Evolutionary conservation across 2,797 vertebrate species (phyloP).

Genomic region (Buphagus erythrorhynchus): DNA sequence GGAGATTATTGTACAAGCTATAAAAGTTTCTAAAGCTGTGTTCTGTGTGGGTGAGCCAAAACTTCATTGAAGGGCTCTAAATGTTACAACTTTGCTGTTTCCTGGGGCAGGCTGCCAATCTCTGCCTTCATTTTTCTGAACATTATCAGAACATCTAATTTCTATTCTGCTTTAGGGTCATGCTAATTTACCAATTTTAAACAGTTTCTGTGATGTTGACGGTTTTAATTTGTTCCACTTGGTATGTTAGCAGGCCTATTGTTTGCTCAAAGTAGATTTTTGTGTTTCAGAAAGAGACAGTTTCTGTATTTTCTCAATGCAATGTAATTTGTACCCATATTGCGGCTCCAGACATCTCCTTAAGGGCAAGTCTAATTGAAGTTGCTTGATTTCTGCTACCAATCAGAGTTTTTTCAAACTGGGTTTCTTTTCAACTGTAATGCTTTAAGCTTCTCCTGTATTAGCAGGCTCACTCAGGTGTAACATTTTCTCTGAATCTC

Average conservation of each 20-base stretch:
- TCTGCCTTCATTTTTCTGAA: neutral
- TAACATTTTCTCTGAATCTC: neutral
- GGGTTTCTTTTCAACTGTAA: neutral
- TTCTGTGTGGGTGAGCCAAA: neutral
- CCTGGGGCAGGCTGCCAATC: neutral
- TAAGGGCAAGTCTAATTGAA: slow-evolving; percentile 50
- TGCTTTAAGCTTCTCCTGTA: neutral
- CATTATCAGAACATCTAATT: slow-evolving; percentile 37
- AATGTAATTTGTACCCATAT: slow-evolving; percentile 19
- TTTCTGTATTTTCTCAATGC: slow-evolving; percentile 3
- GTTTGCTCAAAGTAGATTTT: slow-evolving; percentile 45
- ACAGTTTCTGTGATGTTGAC: neutral
- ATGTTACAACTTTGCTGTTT: neutral
- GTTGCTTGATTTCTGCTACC: slow-evolving; percentile 50
- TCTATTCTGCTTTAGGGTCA: neutral
- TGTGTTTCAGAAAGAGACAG: neutral
- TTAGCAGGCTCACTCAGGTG: slow-evolving; percentile 1
- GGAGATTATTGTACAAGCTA: neutral
- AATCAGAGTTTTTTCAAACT: neutral
- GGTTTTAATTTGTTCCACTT: slow-evolving; percentile 33
- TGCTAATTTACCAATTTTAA: slow-evolving; percentile 11
- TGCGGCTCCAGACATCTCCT: slow-evolving; percentile 23
- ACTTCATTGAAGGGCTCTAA: neutral
- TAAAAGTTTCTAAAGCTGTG: neutral
- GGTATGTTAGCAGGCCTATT: neutral